These are phyloP conservation scores for Cerceris ruficornis DNA, from an alignment of 2,888 invertebrate genomes.

Conservation along the genomic window DNA sequence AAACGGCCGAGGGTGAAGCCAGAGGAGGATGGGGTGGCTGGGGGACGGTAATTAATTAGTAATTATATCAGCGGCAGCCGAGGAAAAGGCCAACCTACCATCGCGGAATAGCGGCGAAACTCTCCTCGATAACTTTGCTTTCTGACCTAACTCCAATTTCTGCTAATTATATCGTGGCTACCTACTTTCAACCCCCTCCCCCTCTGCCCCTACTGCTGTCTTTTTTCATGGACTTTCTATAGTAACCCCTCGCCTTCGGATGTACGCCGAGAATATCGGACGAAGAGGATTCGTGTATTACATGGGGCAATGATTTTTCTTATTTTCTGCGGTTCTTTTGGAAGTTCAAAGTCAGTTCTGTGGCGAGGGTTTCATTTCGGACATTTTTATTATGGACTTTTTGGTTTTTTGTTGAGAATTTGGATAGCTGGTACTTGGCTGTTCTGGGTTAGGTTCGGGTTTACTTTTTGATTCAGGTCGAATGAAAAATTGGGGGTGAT, in stretches of 20 bases:
- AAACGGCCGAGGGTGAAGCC: constrained; percentile 33
- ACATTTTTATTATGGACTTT: no score
- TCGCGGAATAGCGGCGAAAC: constrained; percentile 50
- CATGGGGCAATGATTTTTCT: not conserved
- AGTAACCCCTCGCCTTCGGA: not conserved
- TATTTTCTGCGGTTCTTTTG: not conserved
- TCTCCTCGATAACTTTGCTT: constrained; percentile 66
- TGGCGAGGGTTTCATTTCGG: no score
- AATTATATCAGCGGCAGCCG: constrained; percentile 58
- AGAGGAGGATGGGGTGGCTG: constrained; percentile 16
- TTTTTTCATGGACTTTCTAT: constrained; percentile 13
- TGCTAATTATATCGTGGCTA: constrained; percentile 60
- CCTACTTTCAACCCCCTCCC: constrained; percentile 35
- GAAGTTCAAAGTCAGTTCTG: no score
- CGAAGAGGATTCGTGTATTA: not conserved
- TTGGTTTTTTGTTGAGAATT: no score
- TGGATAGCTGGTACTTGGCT: no score
- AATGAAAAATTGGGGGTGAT: no score
- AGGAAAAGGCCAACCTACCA: constrained; percentile 42
- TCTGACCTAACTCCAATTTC: constrained; percentile 69
- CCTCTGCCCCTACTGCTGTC: constrained; percentile 14
- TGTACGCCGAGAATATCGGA: constrained; percentile 12
- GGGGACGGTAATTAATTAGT: constrained; percentile 62
- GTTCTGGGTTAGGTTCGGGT: no score
- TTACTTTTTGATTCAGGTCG: no score